Percentiles rank a stretch among this genome's conserved stretches.
Evolutionary conservation across 2,888 invertebrate genomes (phyloP).

Genomic region (Seira musarum): DNA sequence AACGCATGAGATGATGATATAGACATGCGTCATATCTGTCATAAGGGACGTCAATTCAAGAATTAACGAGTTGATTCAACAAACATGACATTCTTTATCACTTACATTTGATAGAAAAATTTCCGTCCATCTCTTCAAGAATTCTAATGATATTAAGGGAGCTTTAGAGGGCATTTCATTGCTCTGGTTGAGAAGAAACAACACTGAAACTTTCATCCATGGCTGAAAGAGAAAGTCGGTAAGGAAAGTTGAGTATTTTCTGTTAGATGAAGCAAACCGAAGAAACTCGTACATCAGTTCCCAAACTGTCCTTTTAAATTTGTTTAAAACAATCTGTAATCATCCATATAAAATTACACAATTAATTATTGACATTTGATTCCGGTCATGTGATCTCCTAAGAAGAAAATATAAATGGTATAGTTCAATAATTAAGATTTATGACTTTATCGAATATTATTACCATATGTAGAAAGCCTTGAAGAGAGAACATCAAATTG

Average conservation of each 20-base stretch:
- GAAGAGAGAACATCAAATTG: conserved; percentile 33
- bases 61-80: too few relatives aligned
- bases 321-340: conserved; percentile 24
- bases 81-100: too few relatives aligned
- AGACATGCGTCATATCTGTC: too few relatives aligned
- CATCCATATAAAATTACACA: not conserved
- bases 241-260: conserved; percentile 6
- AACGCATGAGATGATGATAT: too few relatives aligned
- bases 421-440: too few relatives aligned
- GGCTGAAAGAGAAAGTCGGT: conserved; percentile 40
- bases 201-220: conserved; percentile 21
- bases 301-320: conserved; percentile 35
- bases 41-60: too few relatives aligned
- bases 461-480: conserved; percentile 36
- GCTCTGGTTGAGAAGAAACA: conserved; percentile 6
- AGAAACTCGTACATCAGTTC: conserved; percentile 39
- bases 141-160: conserved; percentile 25
- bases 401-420: too few relatives aligned
- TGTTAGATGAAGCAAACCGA: conserved; percentile 17
- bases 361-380: too few relatives aligned
- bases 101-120: conserved; percentile 34
- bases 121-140: conserved; percentile 35
- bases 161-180: conserved; percentile 28
- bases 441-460: too few relatives aligned
- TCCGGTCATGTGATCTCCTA: too few relatives aligned